Conservation (phyloP, 1,140 invertebrate genomes). For the Zophobas atratus region DNA sequence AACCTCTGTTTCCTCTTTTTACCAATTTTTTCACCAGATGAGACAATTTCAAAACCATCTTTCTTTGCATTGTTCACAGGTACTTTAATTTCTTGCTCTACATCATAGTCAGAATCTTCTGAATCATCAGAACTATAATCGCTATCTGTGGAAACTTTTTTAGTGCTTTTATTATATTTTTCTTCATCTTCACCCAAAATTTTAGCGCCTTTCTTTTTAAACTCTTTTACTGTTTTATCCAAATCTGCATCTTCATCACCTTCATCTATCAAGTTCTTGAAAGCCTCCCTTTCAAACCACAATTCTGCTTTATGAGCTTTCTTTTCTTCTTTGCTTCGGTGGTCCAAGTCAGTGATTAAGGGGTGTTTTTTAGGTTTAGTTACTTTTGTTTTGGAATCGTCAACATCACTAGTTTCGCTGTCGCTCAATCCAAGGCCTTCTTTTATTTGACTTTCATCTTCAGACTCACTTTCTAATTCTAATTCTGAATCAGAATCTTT, state of each 20-base stretch:
- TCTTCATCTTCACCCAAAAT: conserved; percentile 59
- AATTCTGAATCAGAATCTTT: conserved; percentile 81
- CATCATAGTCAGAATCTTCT: conserved; percentile 75
- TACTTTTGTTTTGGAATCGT: conserved; percentile 66
- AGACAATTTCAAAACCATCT: conserved; percentile 79
- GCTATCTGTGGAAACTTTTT: conserved; percentile 55
- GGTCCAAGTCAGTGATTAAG: conserved; percentile 87
- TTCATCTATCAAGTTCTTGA: conserved; percentile 87
- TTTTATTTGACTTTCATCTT: conserved; percentile 71
- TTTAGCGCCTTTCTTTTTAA: conserved; percentile 79
- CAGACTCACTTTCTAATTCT: conserved; percentile 74
- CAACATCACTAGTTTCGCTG: conserved; percentile 63
- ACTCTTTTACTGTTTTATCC: conserved; percentile 82
- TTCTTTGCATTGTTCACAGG: conserved; percentile 67
- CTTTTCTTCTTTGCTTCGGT: conserved; percentile 80
- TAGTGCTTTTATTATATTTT: neutral
- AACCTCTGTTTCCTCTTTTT: conserved; percentile 80
- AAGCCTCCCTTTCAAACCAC: conserved; percentile 93
- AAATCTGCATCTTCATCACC: conserved; percentile 92
- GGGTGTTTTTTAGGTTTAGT: conserved; percentile 78
- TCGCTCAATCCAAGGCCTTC: conserved; percentile 75
- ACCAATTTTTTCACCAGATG: conserved; percentile 64
- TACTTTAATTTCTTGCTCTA: conserved; percentile 69
- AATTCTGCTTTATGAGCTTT: conserved; percentile 83
- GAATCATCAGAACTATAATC: conserved; percentile 61